Evolutionary conservation across 2,797 vertebrate genomes (phyloP).

Genomic region (Periparus ater): DNA sequence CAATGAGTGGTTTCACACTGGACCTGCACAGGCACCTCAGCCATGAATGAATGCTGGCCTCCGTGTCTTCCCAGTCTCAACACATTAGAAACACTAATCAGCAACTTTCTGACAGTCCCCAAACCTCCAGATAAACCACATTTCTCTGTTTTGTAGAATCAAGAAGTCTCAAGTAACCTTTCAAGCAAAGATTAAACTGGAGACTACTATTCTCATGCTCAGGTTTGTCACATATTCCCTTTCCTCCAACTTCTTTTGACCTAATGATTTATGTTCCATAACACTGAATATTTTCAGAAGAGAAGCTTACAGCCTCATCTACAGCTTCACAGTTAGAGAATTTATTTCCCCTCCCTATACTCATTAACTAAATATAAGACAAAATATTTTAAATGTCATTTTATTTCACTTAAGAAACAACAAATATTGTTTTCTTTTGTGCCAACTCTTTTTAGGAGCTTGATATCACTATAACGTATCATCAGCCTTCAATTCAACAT

Average conservation of each 20-base stretch:
- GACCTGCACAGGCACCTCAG: neutral
- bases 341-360: neutral
- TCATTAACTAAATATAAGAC: neutral
- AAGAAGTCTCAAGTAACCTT: neutral
- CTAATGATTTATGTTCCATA: neutral
- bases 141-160: neutral
- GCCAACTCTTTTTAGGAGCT: neutral
- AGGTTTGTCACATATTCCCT: neutral
- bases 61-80: neutral
- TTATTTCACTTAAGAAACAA: neutral
- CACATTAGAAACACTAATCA: accelerated
- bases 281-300: neutral
- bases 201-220: accelerated
- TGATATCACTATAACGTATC: neutral
- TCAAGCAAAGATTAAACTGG: neutral
- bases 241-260: neutral
- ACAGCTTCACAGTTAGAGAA: neutral
- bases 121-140: neutral
- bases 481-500: neutral
- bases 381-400: neutral
- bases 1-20: neutral
- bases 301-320: neutral
- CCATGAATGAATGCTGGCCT: neutral
- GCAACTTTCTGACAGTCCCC: neutral
- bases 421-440: neutral